Base-by-base conservation (phyloP, 2,797 vertebrate genomes). In the Anguilla pacifica region DNA sequence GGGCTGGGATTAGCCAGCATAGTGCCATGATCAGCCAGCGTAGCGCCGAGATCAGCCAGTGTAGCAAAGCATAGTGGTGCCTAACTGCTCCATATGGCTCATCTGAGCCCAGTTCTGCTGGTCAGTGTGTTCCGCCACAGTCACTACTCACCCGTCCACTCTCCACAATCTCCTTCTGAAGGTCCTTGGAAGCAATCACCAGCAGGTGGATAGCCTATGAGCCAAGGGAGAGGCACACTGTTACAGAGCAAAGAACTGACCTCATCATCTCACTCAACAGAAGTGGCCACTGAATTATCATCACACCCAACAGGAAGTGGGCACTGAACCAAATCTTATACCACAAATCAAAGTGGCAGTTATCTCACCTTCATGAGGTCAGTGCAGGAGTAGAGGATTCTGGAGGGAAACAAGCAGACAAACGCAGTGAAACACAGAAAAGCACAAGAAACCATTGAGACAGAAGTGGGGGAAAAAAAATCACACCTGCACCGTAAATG, bases 91-190 rank as follows among this genome's bases (percentile, higher is more conserved):
- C 3, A 31, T 28, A 83, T 2, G 17, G 28, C 3, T 35, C 1
- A 74, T 35, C 53, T 84, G 49, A 70, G 64, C 64, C 6, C 64
- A 70, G 64, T 70, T 6, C 22, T n/a, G 25, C 2, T n/a, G 11
- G 13, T 82, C 28, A 35, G 25, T 46, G 3, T 28, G 39, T 22
- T 19, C 15, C 25, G 22, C 72, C 1, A 2, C 55, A 17, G 4
- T 53, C 35, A 6, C 82, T 84, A 93, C 97, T 96, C 92, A 99
- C 99, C 96, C 97, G 95, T 91, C 97, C 97, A 2, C 98, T 90
- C 92, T 99, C 98, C 2, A 98, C 99, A 1, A 99, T 99, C 91
- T 99, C 99, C 94, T 98, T 98, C 92, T 99, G 99, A 13, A 99
- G 91, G 91, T 97, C 96, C 0, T 98, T 99, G 77, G 98, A 99